A percentile compares a stretch with the other conserved stretches of the same genome.
Evolutionary conservation across 2,113 vertebrate species (phyloP).

Genomic region (Ceyx margarethae): DNA sequence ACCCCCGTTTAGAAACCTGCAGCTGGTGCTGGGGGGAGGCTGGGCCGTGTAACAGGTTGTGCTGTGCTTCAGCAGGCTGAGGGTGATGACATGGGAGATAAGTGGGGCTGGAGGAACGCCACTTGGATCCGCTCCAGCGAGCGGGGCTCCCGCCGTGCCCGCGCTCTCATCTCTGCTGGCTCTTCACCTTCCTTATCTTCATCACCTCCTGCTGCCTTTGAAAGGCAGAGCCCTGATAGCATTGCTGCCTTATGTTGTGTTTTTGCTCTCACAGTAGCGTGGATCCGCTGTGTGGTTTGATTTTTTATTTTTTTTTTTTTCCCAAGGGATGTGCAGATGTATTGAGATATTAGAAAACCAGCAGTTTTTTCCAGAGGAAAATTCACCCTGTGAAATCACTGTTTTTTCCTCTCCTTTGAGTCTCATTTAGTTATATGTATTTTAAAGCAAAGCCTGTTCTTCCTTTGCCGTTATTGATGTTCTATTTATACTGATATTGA

Average conservation of each 20-base stretch:
- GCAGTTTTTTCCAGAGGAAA: background rate
- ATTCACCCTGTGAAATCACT: background rate
- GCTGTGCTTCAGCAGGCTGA: background rate
- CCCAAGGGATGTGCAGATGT: background rate
- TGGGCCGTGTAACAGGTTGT: background rate
- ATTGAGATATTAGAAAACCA: background rate
- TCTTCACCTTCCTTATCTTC: constrained; percentile 21
- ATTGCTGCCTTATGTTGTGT: background rate
- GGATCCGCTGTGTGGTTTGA: background rate
- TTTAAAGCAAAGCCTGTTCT: background rate
- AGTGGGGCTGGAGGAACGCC: background rate
- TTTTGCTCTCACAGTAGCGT: background rate
- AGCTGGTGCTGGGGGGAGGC: background rate
- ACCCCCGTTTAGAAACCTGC: rapidly evolving
- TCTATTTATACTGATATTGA: background rate
- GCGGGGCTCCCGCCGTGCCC: background rate
- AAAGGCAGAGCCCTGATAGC: background rate
- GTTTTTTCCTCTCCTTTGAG: background rate
- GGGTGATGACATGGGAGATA: background rate
- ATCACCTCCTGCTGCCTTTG: background rate
- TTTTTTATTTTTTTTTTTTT: background rate
- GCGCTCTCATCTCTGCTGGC: background rate
- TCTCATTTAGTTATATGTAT: background rate
- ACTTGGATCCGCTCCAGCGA: background rate
- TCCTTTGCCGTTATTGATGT: background rate